Base-by-base conservation (phyloP, 37 sponge, comb jelly and placozoan species). In the Crambe crambe region DNA sequence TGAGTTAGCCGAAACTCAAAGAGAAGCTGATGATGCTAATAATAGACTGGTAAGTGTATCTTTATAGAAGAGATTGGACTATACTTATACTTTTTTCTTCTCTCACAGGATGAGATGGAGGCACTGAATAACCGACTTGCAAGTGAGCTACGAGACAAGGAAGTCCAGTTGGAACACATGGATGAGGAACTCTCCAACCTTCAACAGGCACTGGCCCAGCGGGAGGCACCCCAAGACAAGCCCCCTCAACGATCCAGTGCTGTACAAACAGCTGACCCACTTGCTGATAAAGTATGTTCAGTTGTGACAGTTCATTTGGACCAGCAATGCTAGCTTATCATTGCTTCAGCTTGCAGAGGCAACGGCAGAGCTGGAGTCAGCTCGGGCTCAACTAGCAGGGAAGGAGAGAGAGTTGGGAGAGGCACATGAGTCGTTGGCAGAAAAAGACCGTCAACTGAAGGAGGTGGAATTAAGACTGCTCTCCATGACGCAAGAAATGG, bases 401-500 rank as follows among this genome's bases (percentile, higher is more conserved):
- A 82, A 42, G 31, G 74, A 82, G 65, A 63, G 47, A 26, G 42
- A 76, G 25, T n/a, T 70, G 8, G 43, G 42, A 10, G 82, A 73
- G 23, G 40, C 65, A 32, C 34, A 56, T 30, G 71, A n/a, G n/a
- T 43, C 1, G 2, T 37, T 64, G 32, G 58, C 29, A 30, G 80
- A 73, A 35, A 72, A 40, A 65, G 74, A 67, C 15, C 27, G 34
- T 23, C 38, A 25, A 2, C 23, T 82, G 18, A 59, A 72, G 37
- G 83, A 85, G 44, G 78, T 86, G 58, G 86, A 90, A 76, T 18
- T 77, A 31, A 86, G 85, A 58, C 43, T 86, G 42, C 83, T 88
- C 15, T 58, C 72, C 21, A 43, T 75, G 78, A 88, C 38, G 25
- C 83, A 88, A 69, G 75, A 72, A 56, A 57, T 82, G 67, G 83